Base-by-base conservation (phyloP, 2,888 invertebrate genomes). In the Capitulum mitella region DNA sequence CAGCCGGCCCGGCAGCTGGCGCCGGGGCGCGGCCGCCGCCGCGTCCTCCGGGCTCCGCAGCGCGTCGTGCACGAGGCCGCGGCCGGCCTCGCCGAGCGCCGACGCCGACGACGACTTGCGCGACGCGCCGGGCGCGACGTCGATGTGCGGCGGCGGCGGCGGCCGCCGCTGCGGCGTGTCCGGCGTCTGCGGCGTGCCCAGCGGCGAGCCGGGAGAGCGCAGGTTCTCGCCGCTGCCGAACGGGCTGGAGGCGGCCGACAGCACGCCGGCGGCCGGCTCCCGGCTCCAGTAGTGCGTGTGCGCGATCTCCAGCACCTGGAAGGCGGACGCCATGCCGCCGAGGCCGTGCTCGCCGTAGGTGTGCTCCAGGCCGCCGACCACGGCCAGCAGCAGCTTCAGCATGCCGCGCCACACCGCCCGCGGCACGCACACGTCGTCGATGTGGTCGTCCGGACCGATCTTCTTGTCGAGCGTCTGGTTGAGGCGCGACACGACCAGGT, bases 281-380 rank as follows among this genome's bases (percentile, higher is more conserved):
- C 94, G 93, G 83, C 93, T 93, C 95, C 97, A 97, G 85, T 93
- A 99, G 87, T 99, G 98, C 0, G 99, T 99, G 86, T 99, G 98
- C 3, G 97, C 95, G 84, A 99, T 97, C 89, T 99, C 99, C 84
- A 98, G 92, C 82, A 98, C 89, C 87, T 97, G 96, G 86, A 97
- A 98, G 34, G 95, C 95, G 0, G 97, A 96, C 0, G 89, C 88
- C 93, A 98, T 96, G 37, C 99, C 99, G 51, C 98, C 98, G 1
- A 96, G 89, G 0, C 98, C 97, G 83, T 95, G 94, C 87, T 96
- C 97, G 70, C 92, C 90, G 85, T 92, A 97, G 0, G 97, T 96
- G 81, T 92, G 92, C 85, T 97, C 97, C 78, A 98, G 88, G 0
- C 98, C 98, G 83, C 92, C 92, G 12, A 95, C 91, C 64, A 96